These are phyloP conservation scores for Melanotaenia maccullochi DNA, from an alignment of 2,797 vertebrate species.

Conservation along the genomic window DNA sequence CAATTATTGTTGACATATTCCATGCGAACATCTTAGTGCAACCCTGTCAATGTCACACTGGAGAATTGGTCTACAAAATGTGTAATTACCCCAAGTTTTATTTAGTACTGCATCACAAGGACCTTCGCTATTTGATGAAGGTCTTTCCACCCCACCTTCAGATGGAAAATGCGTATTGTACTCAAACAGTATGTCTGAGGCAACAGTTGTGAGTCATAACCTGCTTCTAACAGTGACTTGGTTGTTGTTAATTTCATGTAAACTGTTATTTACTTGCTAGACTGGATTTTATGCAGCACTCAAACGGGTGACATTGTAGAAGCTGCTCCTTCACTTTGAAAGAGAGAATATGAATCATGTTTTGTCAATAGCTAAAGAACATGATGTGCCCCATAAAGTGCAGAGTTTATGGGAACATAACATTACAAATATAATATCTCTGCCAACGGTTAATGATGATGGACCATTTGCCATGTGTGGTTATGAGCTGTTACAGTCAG, in stretches of 20 bases:
- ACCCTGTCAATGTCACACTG: not conserved
- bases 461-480: constrained; percentile 58
- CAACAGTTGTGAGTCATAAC: not conserved
- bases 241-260: constrained; percentile 2
- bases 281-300: constrained; percentile 10
- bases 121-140: not conserved
- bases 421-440: constrained; percentile 58
- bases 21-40: not conserved
- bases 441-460: constrained; percentile 69
- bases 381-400: constrained; percentile 65
- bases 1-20: not conserved
- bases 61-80: constrained; percentile 3
- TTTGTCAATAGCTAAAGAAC: constrained; percentile 58
- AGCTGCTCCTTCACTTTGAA: constrained; percentile 30
- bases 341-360: constrained; percentile 28
- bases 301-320: constrained; percentile 27
- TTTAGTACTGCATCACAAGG: not conserved
- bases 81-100: not conserved
- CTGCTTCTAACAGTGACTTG: not conserved
- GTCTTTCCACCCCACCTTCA: not conserved
- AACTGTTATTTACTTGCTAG: not conserved
- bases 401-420: constrained; percentile 64
- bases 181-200: not conserved
- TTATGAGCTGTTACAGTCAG: constrained; percentile 52
- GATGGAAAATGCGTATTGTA: not conserved